Conservation (phyloP, 2,797 vertebrate species). For the Liparis tanakae region DNA sequence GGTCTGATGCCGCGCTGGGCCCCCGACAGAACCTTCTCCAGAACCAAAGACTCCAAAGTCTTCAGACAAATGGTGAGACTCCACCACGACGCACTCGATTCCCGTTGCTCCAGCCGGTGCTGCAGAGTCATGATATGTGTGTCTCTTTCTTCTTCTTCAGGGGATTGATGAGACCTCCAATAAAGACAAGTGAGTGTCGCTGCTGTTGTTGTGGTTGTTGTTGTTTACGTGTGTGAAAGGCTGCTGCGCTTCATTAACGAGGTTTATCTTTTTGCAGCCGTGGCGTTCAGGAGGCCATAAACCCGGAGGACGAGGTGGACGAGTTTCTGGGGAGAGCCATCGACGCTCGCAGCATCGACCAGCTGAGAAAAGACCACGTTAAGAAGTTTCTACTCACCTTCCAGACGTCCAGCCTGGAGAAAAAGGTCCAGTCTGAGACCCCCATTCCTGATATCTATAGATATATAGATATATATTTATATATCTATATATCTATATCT, state of each 20-base stretch:
- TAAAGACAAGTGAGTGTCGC: slow-evolving; percentile 92
- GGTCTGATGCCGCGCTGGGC: slow-evolving; percentile 93
- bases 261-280: slow-evolving; percentile 78
- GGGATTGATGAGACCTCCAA: slow-evolving; percentile 93
- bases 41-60: slow-evolving; percentile 96
- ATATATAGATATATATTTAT: no score
- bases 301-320: slow-evolving; percentile 95
- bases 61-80: slow-evolving; percentile 95
- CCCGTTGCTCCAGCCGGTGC: not conserved
- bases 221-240: not conserved
- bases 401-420: slow-evolving; percentile 93
- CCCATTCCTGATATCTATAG: no score
- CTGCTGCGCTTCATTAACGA: not conserved
- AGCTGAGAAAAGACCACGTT: slow-evolving; percentile 95
- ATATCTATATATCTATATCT: not conserved
- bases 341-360: slow-evolving; percentile 94
- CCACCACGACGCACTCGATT: not conserved
- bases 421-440: slow-evolving; percentile 83
- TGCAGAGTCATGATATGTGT: slow-evolving; percentile 22
- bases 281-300: slow-evolving; percentile 91
- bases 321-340: slow-evolving; percentile 95
- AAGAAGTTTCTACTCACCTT: slow-evolving; percentile 96
- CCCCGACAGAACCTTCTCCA: slow-evolving; percentile 91
- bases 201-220: not conserved
- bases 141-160: slow-evolving; percentile 70